Base-by-base conservation (phyloP, 2,888 invertebrate species). In the Subacronicta megacephala region DNA sequence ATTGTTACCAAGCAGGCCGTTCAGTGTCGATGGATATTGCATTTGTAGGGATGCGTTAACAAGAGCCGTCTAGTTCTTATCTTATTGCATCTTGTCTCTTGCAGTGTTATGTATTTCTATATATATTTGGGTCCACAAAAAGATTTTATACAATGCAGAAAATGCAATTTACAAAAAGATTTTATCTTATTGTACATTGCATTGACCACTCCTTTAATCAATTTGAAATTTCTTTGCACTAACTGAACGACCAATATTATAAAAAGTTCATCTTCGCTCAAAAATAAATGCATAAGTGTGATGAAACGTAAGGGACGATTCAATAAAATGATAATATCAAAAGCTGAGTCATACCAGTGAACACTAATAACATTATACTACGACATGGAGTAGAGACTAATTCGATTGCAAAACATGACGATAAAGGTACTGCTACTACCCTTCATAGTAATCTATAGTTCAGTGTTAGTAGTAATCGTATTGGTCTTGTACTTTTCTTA, bases 21-120 rank as follows among this genome's bases (percentile, higher is more conserved):
- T 56, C 33, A 12, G 42, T 67, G 51, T 59, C 33, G 61, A 62
- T 60, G 62, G 37, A 56, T 56, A 67, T 47, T 75, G 81, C 83
- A 83, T 76, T 83, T 80, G 66, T 83, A 83, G 23, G 82, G 81
- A 62, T 81, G 72, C 83, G 52, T 61, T 55, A 63, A 61, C 51
- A 58, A 60, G 46, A 69, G 61, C 64, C 37, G 51, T 47, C 62
- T 68, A 58, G 68, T 80, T 66, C 75, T 67, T 72, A 69, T 78
- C 67, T 70, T 58, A 67, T 77, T 77, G 67, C 73, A 75, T 45
- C 47, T 62, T 59, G 31, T 42, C 36, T 36, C 61, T 1, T 70
- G 47, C 64, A n/a, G n/a, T 70, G 56, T 38, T 52, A 50, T 17
- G 18, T 41, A 51, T 35, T 52, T 0, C 13, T 41, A 29, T n/a